Evolutionary conservation across 2,113 vertebrate species (phyloP), one percentile per base, ranked within the genome.

Genomic region (Oreocharis arfaki): DNA sequence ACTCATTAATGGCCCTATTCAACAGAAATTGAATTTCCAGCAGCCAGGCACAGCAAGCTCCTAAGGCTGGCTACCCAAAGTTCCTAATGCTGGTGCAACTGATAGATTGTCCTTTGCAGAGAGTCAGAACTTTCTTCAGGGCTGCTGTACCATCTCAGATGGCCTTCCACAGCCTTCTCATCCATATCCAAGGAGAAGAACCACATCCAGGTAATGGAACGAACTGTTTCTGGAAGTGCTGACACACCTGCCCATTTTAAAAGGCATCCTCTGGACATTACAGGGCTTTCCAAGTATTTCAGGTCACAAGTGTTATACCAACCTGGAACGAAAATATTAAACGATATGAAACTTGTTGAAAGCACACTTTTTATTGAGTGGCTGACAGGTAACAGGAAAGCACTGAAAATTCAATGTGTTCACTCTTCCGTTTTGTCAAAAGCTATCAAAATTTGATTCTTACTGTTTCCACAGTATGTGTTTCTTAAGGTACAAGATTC

Each of bases 21-120:
- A 81, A 90, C 71, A 96, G 81, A 97, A 96, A 97, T 82, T 94
- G 44, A 96, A 97, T 97, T 97, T 95, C 75, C 93, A 96, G 68
- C 67, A 92, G 83, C 70, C 93, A 94, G 87, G 23, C 55, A 87
- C 26, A 11, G 37, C 56, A 70, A n/a, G 39, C 12, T 81, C 50
- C 69, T 88, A 35, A 90, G n/a, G 41, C n/a, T 87, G 26, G 9
- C 24, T 49, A 65, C 44, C 42, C 47, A 32, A 42, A 69, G 39
- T 77, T 46, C 46, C 46, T 84, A 82, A 87, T 68, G 30, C 59
- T 70, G 13, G 50, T 61, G 30, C 41, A 85, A 20, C 18, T 14
- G 52, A 47, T 15, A 41, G 39, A 59, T 67, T 61, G 46, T 53
- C 17, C 26, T 78, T 67, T 30, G 8, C 33, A 55, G 50, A 52